Percentiles rank a stretch among this genome's conserved stretches.
Evolutionary conservation across 2,797 vertebrate species (phyloP).

Genomic region (Ctenopoma multispine): DNA sequence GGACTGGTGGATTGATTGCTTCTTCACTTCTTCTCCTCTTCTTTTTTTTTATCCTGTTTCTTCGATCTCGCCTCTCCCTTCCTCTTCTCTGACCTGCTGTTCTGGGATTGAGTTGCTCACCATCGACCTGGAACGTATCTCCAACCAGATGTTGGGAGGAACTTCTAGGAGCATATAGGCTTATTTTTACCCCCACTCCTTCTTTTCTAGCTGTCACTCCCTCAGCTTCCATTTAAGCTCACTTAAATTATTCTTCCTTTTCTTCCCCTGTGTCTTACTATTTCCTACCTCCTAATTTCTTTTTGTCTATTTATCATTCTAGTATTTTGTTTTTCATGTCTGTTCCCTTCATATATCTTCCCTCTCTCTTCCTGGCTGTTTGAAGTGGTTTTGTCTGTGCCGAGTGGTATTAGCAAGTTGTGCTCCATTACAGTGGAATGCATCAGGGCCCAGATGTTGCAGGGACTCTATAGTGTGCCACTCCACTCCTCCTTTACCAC

Average conservation of each 20-base stretch:
- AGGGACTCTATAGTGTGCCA: conserved; percentile 63
- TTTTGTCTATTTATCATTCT: conserved; percentile 65
- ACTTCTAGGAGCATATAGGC: conserved; percentile 56
- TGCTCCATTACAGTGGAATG: conserved; percentile 82
- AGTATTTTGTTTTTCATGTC: conserved; percentile 63
- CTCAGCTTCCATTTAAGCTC: conserved; percentile 38
- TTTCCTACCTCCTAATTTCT: conserved; percentile 69
- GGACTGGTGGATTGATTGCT: conserved; percentile 54
- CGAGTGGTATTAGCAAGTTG: conserved; percentile 74
- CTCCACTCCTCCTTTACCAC: conserved; percentile 32
- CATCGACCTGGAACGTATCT: conserved; percentile 72
- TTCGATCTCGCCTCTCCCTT: conserved; percentile 35
- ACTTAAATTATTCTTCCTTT: conserved; percentile 43
- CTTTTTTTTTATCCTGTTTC: background rate
- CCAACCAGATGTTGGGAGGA: conserved; percentile 82
- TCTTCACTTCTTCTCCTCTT: conserved; percentile 31
- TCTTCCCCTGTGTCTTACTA: conserved; percentile 30
- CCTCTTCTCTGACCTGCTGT: conserved; percentile 71
- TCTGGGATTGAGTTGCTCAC: conserved; percentile 78
- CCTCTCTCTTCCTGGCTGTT: conserved; percentile 42
- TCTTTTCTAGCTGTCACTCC: conserved; percentile 48
- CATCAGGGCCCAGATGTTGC: conserved; percentile 82
- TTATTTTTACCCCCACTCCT: conserved; percentile 17
- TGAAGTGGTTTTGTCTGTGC: conserved; percentile 72
- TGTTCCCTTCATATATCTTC: conserved; percentile 56